A percentile compares a stretch with the other conserved stretches of the same genome.
Evolutionary conservation across 2,888 invertebrate genomes (phyloP).

Genomic region (Cryptocheilus praepositus): DNA sequence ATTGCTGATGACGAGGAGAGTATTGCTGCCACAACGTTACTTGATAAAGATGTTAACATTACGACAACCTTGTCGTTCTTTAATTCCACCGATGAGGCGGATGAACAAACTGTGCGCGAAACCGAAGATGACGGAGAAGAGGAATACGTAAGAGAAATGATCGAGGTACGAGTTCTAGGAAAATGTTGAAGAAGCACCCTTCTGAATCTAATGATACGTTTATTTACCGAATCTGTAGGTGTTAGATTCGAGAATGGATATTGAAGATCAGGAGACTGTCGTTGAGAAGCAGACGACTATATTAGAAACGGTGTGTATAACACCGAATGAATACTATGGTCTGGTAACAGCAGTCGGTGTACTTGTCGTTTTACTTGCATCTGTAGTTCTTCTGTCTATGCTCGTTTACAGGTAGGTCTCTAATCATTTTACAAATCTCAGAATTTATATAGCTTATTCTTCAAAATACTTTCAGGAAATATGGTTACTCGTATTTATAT

Average conservation of each 20-base stretch:
- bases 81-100: slow-evolving; percentile 52
- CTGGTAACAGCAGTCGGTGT: slow-evolving; percentile 87
- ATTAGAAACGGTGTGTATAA: slow-evolving; percentile 85
- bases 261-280: slow-evolving; percentile 69
- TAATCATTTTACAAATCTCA: slow-evolving; percentile 38
- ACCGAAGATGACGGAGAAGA: slow-evolving; percentile 76
- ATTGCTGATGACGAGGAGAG: slow-evolving; percentile 57
- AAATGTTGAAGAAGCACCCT: not conserved
- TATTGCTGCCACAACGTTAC: slow-evolving; percentile 67
- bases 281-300: slow-evolving; percentile 77
- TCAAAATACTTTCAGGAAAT: no score
- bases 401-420: slow-evolving; percentile 83
- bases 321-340: slow-evolving; percentile 89
- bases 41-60: slow-evolving; percentile 28
- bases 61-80: slow-evolving; percentile 17
- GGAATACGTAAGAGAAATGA: slow-evolving; percentile 92
- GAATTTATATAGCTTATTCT: no score
- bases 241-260: slow-evolving; percentile 82
- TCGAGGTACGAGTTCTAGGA: slow-evolving; percentile 81
- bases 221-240: slow-evolving; percentile 77
- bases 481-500: slow-evolving; percentile 81
- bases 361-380: slow-evolving; percentile 84
- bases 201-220: not conserved
- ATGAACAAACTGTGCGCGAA: slow-evolving; percentile 36
- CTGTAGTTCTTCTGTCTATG: slow-evolving; percentile 84